These are phyloP conservation scores for Andrena haemorrhoa DNA, from an alignment of 2,888 invertebrate species.

Conservation along the genomic window DNA sequence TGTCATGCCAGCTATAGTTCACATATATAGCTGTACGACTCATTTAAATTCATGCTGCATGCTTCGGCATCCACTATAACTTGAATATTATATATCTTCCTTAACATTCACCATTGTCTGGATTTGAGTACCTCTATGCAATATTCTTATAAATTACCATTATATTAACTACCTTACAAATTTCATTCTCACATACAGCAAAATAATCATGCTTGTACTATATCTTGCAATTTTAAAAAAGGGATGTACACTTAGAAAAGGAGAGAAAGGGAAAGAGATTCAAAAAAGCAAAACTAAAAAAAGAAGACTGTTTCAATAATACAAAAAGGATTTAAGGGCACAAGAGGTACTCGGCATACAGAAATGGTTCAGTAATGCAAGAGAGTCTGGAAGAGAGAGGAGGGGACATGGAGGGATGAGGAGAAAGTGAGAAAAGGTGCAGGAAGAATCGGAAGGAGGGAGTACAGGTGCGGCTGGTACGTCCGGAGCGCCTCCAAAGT, in stretches of 20 bases:
- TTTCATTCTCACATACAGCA: not conserved
- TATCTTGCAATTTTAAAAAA: no score
- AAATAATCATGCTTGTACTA: no score
- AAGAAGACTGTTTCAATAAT: no score
- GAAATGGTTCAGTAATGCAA: not conserved
- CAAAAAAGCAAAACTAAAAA: no score
- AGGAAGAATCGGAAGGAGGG: conserved; percentile 59
- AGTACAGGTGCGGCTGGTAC: conserved; percentile 78
- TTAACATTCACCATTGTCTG: not conserved
- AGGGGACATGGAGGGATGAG: conserved; percentile 28
- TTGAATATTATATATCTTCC: not conserved
- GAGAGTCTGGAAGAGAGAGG: conserved; percentile 19
- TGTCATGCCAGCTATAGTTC: conserved; percentile 17
- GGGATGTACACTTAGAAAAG: no score
- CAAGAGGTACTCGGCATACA: no score
- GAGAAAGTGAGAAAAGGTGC: conserved; percentile 56
- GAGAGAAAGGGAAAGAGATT: no score
- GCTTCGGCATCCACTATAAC: not conserved
- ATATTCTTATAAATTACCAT: not conserved
- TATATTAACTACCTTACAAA: not conserved
- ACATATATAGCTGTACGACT: conserved; percentile 18
- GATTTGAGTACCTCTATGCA: not conserved
- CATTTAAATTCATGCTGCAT: conserved; percentile 37
- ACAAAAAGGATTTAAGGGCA: no score
- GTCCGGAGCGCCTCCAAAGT: conserved; percentile 73